These are phyloP conservation scores for Rhyacophila brunnea DNA, from an alignment of 1,140 invertebrate species.

Conservation along the genomic window DNA sequence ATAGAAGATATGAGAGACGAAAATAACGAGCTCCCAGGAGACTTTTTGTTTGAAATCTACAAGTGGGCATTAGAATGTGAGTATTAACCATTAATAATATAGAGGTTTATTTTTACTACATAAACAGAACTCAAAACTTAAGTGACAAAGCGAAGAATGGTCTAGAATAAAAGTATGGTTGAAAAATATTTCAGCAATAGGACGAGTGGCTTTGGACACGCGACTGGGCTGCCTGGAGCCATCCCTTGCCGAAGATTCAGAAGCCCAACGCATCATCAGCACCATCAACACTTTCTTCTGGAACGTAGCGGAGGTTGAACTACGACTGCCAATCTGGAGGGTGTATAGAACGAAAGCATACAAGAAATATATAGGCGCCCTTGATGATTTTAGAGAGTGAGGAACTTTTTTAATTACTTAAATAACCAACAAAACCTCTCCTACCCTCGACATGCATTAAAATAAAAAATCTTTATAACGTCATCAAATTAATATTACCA, in stretches of 20 bases:
- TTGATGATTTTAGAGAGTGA: conserved; percentile 70
- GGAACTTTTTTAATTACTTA: conserved; percentile 23
- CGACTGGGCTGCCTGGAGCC: conserved; percentile 73
- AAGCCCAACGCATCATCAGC: conserved; percentile 72
- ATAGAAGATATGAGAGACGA: conserved; percentile 66
- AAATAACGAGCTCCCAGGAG: conserved; percentile 66
- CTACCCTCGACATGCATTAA: too few relatives aligned
- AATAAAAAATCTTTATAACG: too few relatives aligned
- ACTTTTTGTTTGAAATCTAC: conserved; percentile 80
- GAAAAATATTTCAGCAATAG: conserved; percentile 73
- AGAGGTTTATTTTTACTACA: too few relatives aligned
- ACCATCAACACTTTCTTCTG: conserved; percentile 79
- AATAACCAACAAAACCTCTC: too few relatives aligned
- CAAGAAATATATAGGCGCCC: conserved; percentile 68
- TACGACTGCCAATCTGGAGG: conserved; percentile 79
- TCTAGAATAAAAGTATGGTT: too few relatives aligned
- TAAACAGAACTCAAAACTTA: too few relatives aligned
- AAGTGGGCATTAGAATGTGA: conserved; percentile 89
- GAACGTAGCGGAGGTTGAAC: conserved; percentile 73
- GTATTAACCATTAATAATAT: conserved; percentile 43
- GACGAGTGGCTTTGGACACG: conserved; percentile 74
- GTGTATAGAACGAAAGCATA: conserved; percentile 74
- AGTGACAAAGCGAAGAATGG: too few relatives aligned
- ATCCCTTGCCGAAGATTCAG: conserved; percentile 52
- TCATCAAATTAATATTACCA: too few relatives aligned